A percentile compares a stretch with the other conserved stretches of the same genome.
These are phyloP conservation scores for Carposina sasakii DNA, from an alignment of 1,140 invertebrate genomes.

Conservation along the genomic window DNA sequence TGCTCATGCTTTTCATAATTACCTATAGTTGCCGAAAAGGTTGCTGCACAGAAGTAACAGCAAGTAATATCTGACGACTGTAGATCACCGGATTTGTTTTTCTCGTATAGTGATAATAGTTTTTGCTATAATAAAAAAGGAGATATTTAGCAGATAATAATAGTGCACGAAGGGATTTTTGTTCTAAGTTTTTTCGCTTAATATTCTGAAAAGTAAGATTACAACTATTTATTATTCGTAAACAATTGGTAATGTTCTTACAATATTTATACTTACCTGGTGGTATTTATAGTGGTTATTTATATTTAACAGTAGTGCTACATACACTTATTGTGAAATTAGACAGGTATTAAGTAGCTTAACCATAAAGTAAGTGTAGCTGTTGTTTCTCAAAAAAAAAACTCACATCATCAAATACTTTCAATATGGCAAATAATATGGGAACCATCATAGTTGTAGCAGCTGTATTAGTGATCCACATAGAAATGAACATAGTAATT, in stretches of 20 bases:
- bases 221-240: no score
- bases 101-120: conserved; percentile 39
- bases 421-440: conserved; percentile 81
- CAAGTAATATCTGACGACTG: conserved; percentile 74
- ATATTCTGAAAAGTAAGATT: no score
- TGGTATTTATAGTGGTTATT: no score
- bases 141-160: neutral
- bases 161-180: no score
- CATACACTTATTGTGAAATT: no score
- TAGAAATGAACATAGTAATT: conserved; percentile 83
- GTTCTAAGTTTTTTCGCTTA: no score
- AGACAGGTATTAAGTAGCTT: no score
- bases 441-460: conserved; percentile 88
- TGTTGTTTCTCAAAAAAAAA: neutral
- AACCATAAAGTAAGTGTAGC: no score
- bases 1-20: conserved; percentile 9
- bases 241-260: no score
- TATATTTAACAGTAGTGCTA: no score
- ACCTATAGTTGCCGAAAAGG: conserved; percentile 82
- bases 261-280: no score
- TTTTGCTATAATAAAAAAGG: conserved; percentile 41
- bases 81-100: conserved; percentile 26
- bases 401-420: conserved; percentile 77
- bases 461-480: conserved; percentile 89
- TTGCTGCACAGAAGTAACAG: conserved; percentile 81